Conservation (phyloP, 2,113 vertebrate species). For the sheep (Ovis aries) region ARS-UI_Ramb_v3.0 NC_056076.1:2985501-2986000, state of each 20-base stretch:
- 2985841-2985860: not conserved
- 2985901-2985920: not conserved
- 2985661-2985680: not conserved
- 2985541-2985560: too few species aligned
- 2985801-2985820: not conserved
- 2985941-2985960: not conserved
- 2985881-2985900: fast-evolving
- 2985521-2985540: not conserved
- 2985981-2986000: fast-evolving
- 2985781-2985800: not conserved
- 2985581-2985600: fast-evolving
- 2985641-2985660: not conserved
- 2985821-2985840: not conserved
- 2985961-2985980: not conserved
- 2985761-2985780: not conserved
- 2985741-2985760: not conserved
- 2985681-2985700: not conserved
- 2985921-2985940: not conserved
- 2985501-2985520: too few species aligned
- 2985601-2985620: not conserved
- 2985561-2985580: not conserved
- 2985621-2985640: too few species aligned
- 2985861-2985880: not conserved
- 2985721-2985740: not conserved
- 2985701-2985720: not conserved